Evolutionary conservation across 2,888 invertebrate species (phyloP), one percentile per base, ranked within the genome.

Genomic region (Pristionchus arcanus): DNA sequence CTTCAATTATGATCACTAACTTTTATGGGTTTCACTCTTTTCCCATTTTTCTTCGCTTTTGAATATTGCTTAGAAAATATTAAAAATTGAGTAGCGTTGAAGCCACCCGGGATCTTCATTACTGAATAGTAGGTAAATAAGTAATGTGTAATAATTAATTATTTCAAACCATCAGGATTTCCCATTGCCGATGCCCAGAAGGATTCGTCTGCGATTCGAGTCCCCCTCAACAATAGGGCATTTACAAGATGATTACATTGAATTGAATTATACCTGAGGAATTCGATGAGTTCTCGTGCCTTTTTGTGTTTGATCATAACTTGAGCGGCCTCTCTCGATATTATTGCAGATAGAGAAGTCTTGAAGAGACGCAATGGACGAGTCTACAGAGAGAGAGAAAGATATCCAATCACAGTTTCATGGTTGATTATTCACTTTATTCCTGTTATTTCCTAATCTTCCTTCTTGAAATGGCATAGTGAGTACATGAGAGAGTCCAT

Each of bases 161-260:
- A 13, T 19, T 25, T 25, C 16, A 63, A 19, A 86, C 86, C 34
- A 37, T 86, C 63, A 19, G 86, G 86, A 86, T 86, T 86, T 37
- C 86, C 86, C 25, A 86, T 25, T 37, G 86, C 86, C 25, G 63
- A 63, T 0, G 86, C 86, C 86, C 86, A 86, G 86, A 86, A 86
- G 3, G 86, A 86, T 66, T 86, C 86, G 66, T 86, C 86, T 21
- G 86, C 31, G 21, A 86, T 86, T 42, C 37, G 66, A 37, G 86
- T 86, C 13, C 16, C 28, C 49, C 86, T 86, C 13, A 63, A 86
- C 7, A 25, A 53, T 31, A 15, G 15, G 5, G 9, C 55, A 28
- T 37, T 59, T 4, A 13, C 4, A 66, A 37, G n/a, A 28, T 34
- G 21, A 34, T 34, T 11, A 5, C 9, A 19, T n/a, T 5, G 49